Evolutionary conservation across 2,797 vertebrate genomes (phyloP).

Genomic region (Sebastes melanostomus): DNA sequence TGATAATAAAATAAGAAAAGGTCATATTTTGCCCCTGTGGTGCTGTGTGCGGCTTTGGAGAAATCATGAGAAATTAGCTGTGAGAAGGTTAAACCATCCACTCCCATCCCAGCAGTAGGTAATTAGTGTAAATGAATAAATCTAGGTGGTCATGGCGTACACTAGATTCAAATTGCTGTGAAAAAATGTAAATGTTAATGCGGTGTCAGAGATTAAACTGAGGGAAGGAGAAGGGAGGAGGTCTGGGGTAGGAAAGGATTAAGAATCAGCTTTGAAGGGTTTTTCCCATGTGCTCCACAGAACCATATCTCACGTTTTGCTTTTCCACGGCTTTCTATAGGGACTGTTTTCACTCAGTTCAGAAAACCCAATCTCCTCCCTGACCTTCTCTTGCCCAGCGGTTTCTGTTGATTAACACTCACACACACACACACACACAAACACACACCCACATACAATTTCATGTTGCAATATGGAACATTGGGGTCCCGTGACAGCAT

Average conservation of each 20-base stretch:
- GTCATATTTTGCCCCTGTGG: slow-evolving; percentile 63
- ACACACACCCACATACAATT: slow-evolving; percentile 22
- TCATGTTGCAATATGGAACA: slow-evolving; percentile 42
- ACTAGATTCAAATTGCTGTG: slow-evolving; percentile 63
- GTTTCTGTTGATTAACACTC: slow-evolving; percentile 68
- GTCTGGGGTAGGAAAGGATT: slow-evolving; percentile 68
- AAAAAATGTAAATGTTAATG: slow-evolving; percentile 72
- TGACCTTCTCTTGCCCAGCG: slow-evolving; percentile 70
- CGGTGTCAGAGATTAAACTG: slow-evolving; percentile 74
- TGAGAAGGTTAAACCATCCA: slow-evolving; percentile 77
- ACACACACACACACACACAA: slow-evolving; percentile 9
- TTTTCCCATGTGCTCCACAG: slow-evolving; percentile 66
- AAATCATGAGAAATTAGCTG: slow-evolving; percentile 78
- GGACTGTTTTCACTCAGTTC: slow-evolving; percentile 66
- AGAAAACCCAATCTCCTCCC: slow-evolving; percentile 75
- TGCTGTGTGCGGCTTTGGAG: slow-evolving; percentile 40
- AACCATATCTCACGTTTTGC: slow-evolving; percentile 63
- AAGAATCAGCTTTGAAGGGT: slow-evolving; percentile 73
- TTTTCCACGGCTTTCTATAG: slow-evolving; percentile 60
- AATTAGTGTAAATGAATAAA: slow-evolving; percentile 69
- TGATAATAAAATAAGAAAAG: slow-evolving; percentile 79
- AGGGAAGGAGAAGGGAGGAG: slow-evolving; percentile 41
- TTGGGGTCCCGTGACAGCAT: slow-evolving; percentile 12
- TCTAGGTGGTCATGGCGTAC: slow-evolving; percentile 57
- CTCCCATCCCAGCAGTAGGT: slow-evolving; percentile 53